These are phyloP conservation scores for Gasterosteus aculeatus DNA, from an alignment of 2,113 vertebrate genomes.

Conservation along the genomic window DNA sequence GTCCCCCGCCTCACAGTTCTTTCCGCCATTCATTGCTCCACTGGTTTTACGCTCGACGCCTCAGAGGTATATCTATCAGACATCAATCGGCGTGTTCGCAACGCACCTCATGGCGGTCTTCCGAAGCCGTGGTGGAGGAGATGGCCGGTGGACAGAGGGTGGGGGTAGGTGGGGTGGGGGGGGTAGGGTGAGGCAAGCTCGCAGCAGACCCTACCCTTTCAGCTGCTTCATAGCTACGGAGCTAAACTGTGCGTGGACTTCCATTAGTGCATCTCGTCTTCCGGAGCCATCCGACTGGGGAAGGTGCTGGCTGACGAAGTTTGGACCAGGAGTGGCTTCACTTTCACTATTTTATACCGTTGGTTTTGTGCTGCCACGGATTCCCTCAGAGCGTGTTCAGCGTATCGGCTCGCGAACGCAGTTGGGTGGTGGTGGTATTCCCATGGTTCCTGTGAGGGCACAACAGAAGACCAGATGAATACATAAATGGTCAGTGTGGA, in stretches of 20 bases:
- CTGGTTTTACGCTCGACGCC: conserved; percentile 87
- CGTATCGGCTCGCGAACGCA: conserved; percentile 68
- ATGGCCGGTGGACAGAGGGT: neutral
- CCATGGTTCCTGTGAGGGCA: conserved; percentile 69
- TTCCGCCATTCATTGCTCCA: conserved; percentile 98
- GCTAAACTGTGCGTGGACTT: conserved; percentile 80
- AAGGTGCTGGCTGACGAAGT: conserved; percentile 61
- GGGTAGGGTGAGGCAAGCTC: conserved; percentile 83
- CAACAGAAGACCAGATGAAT: conserved; percentile 20
- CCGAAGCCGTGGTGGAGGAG: conserved; percentile 61
- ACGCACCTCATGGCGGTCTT: conserved; percentile 89
- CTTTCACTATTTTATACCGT: conserved; percentile 35
- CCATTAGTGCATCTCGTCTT: conserved; percentile 86
- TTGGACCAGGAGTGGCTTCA: conserved; percentile 24
- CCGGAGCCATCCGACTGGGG: conserved; percentile 71
- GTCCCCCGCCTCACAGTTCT: conserved; percentile 92
- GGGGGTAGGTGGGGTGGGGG: conserved; percentile 25
- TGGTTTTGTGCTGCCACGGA: conserved; percentile 25
- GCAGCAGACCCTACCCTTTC: conserved; percentile 87
- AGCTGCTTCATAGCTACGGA: conserved; percentile 84
- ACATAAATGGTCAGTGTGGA: neutral
- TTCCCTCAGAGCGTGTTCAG: conserved; percentile 56
- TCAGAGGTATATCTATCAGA: conserved; percentile 88
- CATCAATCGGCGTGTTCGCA: conserved; percentile 86
- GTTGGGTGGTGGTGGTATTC: conserved; percentile 73